phyloP scores from a whole-genome alignment of 2,797 vertebrate species.

The Oreochromis mossambicus region DNA sequence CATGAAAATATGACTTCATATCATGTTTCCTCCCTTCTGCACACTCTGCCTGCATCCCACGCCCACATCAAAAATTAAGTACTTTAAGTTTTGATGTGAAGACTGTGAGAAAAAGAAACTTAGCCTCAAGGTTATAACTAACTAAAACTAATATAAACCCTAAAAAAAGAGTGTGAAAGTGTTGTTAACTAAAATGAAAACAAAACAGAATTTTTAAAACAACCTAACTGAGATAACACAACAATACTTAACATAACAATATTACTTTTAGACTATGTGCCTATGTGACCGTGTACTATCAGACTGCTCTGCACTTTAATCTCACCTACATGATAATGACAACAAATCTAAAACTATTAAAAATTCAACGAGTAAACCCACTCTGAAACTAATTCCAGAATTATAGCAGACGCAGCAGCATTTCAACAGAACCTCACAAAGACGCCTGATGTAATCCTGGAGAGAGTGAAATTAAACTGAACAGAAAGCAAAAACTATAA shows the following conservation, averaged over 20 bases:
- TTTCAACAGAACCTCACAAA: neutral
- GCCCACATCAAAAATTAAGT: neutral
- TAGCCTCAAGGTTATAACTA: neutral
- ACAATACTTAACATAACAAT: neutral
- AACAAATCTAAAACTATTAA: neutral
- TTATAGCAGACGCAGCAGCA: neutral
- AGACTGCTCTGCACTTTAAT: neutral
- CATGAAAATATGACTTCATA: constrained; percentile 34
- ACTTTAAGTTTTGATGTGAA: neutral
- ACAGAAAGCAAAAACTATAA: neutral
- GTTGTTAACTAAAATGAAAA: neutral
- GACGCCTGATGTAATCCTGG: neutral
- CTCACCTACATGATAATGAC: neutral
- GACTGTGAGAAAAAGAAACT: neutral
- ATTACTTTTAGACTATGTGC: neutral
- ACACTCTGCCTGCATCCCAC: neutral
- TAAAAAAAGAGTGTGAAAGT: neutral
- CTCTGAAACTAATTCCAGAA: neutral
- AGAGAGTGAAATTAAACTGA: neutral
- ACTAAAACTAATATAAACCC: neutral
- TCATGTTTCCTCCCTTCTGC: neutral
- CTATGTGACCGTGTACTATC: neutral
- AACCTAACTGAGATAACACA: neutral
- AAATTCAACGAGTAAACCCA: neutral
- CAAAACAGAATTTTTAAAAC: neutral